Evolutionary conservation across 2,888 invertebrate genomes (phyloP), one percentile per base, ranked within the genome.

Genomic region (Crematogaster levior): DNA sequence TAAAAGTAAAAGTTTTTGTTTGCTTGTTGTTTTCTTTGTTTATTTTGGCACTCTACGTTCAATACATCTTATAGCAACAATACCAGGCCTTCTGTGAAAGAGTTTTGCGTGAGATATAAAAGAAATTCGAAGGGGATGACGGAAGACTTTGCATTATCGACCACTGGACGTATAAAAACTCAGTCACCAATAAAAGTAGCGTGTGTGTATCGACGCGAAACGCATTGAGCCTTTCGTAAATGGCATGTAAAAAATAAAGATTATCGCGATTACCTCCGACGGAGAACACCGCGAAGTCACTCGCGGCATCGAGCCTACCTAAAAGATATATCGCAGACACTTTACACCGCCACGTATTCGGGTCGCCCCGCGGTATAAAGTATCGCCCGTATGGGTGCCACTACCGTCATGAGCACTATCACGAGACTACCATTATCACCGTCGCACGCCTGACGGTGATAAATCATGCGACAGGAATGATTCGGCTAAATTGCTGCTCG

Each of bases 401-500:
- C 79, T 58, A 66, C 77, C 88, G 74, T 72, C 68, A 46, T 66
- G 68, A 74, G 66, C 61, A 79, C 81, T 75, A 84, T 84, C 81
- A 79, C 83, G 58, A 68, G 65, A 24, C 86, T 24, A 58, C 73
- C 63, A 73, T 74, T 58, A 80, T 66, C 79, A 82, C 66, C 79
- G 65, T 65, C 65, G 82, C 80, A 79, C 77, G 77, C 30, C 34
- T 56, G 73, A 70, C 77, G 72, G 82, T 84, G 89, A 88, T 92
- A 92, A 92, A 93, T 93, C 92, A 92, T 93, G 92, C 92, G 92
- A 91, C 91, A 89, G 89, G 92, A 93, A 92, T 93, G 93, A 93
- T 93, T 93, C 93, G 92, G 92, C 93, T 92, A 92, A 93, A 93
- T 93, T 93, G 93, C 91, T 92, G 92, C 93, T 92, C 92, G 91